Evolutionary conservation across 2,888 invertebrate genomes (phyloP).

Genomic region (Eupithecia vulgata): DNA sequence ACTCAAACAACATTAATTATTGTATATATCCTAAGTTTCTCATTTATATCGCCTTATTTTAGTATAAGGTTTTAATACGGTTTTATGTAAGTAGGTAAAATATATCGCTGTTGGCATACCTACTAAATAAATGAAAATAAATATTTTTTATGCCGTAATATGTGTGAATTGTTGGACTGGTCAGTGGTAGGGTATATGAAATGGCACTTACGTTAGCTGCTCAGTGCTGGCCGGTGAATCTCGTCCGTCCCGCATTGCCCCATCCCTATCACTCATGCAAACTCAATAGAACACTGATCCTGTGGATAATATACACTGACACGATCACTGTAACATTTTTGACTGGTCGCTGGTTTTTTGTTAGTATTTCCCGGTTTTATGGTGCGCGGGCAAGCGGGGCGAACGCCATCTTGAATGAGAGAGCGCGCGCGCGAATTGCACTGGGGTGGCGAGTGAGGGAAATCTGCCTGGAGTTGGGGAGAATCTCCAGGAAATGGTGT

Average conservation of each 20-base stretch:
- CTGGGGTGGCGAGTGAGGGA: conserved; percentile 52
- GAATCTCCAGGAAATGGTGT: not conserved
- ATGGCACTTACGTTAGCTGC: conserved; percentile 76
- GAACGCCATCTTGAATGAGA: conserved; percentile 75
- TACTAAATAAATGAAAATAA: not conserved
- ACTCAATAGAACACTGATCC: conserved; percentile 35
- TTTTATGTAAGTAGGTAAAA: not conserved
- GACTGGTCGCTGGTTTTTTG: conserved; percentile 50
- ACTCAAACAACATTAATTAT: no score
- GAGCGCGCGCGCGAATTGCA: conserved; percentile 78
- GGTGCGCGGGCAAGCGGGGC: conserved; percentile 72
- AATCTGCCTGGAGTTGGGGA: conserved; percentile 33
- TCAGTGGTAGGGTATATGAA: not conserved
- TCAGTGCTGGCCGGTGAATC: conserved; percentile 80
- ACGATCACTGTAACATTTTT: conserved; percentile 76
- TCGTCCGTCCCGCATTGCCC: conserved; percentile 73
- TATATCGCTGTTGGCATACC: not conserved
- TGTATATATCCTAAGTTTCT: no score
- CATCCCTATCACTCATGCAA: conserved; percentile 81
- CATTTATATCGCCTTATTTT: not conserved
- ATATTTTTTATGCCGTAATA: not conserved
- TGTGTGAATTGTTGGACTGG: not conserved
- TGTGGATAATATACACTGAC: conserved; percentile 55
- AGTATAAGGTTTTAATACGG: not conserved
- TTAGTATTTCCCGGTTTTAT: conserved; percentile 58